Conservation (phyloP, 2,888 invertebrate species). For the Hyposoter dolosus region DNA sequence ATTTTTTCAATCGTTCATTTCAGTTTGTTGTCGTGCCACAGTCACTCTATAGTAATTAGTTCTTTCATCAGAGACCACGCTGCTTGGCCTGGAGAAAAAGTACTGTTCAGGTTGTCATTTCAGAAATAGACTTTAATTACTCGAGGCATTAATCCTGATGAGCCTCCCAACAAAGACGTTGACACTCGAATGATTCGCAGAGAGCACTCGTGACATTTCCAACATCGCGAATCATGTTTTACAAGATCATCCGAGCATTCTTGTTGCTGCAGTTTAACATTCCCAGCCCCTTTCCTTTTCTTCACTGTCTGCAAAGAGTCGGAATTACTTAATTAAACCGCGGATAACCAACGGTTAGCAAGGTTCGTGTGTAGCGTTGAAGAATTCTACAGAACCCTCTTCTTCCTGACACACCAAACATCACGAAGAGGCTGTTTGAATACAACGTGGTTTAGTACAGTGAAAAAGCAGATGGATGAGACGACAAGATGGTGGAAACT, state of each 20-base stretch:
- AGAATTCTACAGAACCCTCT: conserved; percentile 16
- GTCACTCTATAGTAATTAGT: neutral
- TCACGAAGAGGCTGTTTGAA: conserved; percentile 17
- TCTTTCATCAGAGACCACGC: neutral
- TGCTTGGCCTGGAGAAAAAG: neutral
- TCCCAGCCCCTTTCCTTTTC: conserved; percentile 15
- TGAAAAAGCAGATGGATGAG: conserved; percentile 11
- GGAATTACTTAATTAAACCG: conserved; percentile 65
- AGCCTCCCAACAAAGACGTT: conserved; percentile 33
- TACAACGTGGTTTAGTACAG: conserved; percentile 23
- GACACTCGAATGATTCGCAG: neutral
- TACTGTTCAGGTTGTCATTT: neutral
- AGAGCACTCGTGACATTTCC: conserved; percentile 30
- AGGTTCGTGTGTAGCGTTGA: conserved; percentile 5
- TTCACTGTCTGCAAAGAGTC: neutral
- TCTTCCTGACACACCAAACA: neutral
- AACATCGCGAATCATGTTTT: conserved; percentile 32
- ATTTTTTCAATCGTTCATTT: neutral
- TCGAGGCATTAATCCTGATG: neutral
- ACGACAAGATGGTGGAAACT: conserved; percentile 55
- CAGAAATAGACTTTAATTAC: conserved; percentile 29
- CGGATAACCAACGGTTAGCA: conserved; percentile 13
- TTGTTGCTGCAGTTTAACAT: neutral
- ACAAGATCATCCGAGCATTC: conserved; percentile 21
- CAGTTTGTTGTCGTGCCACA: neutral